Evolutionary conservation across 2,113 vertebrate genomes (phyloP).

Genomic region (Lepisosteus oculatus): DNA sequence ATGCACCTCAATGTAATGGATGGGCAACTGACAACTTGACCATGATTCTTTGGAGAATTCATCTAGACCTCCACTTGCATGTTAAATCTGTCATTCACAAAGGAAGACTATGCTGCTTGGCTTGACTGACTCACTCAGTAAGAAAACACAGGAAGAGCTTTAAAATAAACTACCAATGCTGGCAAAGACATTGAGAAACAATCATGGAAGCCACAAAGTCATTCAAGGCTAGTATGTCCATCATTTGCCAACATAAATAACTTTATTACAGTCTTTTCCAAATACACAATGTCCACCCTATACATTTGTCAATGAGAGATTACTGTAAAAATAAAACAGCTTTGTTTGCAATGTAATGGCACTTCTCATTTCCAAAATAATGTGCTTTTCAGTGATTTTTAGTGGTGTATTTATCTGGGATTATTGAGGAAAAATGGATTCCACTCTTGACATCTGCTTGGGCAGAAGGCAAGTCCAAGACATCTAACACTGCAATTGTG

Average conservation of each 20-base stretch:
- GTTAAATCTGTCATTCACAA: conserved; percentile 21
- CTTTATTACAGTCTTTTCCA: conserved; percentile 6
- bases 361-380: neutral
- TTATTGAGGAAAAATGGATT: neutral
- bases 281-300: conserved; percentile 1
- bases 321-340: conserved; percentile 4
- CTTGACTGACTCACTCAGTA: neutral
- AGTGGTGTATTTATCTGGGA: conserved; percentile 11
- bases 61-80: neutral
- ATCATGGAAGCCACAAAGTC: neutral
- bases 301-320: conserved; percentile 6
- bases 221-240: neutral
- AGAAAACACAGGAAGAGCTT: conserved; percentile 5
- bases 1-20: conserved; percentile 37
- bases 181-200: conserved; percentile 14
- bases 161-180: conserved; percentile 4
- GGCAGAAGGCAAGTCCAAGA: neutral
- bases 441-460: neutral
- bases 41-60: conserved; percentile 6
- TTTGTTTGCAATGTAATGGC: neutral
- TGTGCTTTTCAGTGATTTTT: neutral
- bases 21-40: conserved; percentile 27
- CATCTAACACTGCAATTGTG: too few species aligned
- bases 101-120: neutral
- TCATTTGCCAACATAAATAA: conserved; percentile 6